phyloP scores from a whole-genome alignment of 2,797 vertebrate genomes.

The Monodelphis domestica region DNA sequence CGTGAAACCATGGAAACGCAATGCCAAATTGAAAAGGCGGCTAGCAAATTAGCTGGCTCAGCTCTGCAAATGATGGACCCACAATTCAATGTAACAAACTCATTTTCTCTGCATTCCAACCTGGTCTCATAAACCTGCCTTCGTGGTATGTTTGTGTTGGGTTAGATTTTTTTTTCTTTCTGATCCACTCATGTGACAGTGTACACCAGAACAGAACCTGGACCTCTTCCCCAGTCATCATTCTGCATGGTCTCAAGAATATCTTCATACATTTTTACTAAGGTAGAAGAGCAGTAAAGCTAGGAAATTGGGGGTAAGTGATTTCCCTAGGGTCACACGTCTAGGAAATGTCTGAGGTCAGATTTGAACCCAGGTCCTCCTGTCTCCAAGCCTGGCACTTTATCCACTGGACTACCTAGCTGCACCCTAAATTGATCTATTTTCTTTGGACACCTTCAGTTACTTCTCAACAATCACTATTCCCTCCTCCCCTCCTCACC shows the following conservation, averaged over 20 bases:
- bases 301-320: no score
- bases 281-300: no score
- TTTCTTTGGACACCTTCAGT: not conserved
- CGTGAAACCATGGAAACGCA: constrained; percentile 75
- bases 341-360: no score
- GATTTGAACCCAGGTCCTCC: no score
- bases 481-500: not conserved
- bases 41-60: constrained; percentile 77
- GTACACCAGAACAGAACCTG: not conserved
- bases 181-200: not conserved
- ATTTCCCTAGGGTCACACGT: no score
- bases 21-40: constrained; percentile 73
- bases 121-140: constrained; percentile 56
- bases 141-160: not conserved
- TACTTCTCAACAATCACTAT: not conserved
- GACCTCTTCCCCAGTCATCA: not conserved
- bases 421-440: not conserved
- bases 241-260: not conserved
- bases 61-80: constrained; percentile 67
- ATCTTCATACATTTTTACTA: not conserved
- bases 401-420: no score
- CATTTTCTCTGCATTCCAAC: constrained; percentile 49
- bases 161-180: not conserved
- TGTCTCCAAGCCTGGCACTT: no score
- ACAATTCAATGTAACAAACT: constrained; percentile 63